Evolutionary conservation across 2,797 vertebrate genomes (phyloP).

Genomic region (Carduelis carduelis): DNA sequence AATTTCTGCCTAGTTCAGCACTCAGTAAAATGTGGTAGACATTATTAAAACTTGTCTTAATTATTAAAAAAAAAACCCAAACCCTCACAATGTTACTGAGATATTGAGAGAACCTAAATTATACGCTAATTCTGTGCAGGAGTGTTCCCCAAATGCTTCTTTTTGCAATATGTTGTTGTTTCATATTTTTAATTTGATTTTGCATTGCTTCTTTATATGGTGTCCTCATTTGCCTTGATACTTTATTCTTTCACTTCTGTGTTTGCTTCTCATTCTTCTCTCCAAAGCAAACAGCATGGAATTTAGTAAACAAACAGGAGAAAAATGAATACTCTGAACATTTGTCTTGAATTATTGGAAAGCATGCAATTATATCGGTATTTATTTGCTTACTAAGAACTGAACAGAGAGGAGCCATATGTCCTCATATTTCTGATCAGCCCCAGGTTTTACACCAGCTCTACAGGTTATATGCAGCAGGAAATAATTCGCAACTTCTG

Average conservation of each 20-base stretch:
- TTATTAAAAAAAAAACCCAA: neutral
- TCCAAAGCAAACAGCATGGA: neutral
- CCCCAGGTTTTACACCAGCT: neutral
- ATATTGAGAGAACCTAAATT: neutral
- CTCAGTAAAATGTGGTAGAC: neutral
- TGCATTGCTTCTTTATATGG: neutral
- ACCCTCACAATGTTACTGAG: neutral
- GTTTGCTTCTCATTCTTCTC: constrained; percentile 23
- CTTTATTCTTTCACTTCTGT: neutral
- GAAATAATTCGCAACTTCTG: neutral
- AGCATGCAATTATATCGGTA: neutral
- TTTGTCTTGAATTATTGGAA: constrained; percentile 15
- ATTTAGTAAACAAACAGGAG: neutral
- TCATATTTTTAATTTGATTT: neutral
- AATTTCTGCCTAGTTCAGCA: neutral
- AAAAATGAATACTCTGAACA: neutral
- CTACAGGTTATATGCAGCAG: neutral
- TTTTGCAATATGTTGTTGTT: neutral
- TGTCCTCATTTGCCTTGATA: neutral
- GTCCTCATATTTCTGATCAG: neutral
- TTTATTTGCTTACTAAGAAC: neutral
- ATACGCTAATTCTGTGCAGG: neutral
- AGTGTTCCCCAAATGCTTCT: neutral
- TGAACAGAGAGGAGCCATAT: neutral
- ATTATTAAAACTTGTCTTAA: neutral